Evolutionary conservation across 2,888 invertebrate genomes (phyloP).

Genomic region (Drosophila nr. fundita): DNA sequence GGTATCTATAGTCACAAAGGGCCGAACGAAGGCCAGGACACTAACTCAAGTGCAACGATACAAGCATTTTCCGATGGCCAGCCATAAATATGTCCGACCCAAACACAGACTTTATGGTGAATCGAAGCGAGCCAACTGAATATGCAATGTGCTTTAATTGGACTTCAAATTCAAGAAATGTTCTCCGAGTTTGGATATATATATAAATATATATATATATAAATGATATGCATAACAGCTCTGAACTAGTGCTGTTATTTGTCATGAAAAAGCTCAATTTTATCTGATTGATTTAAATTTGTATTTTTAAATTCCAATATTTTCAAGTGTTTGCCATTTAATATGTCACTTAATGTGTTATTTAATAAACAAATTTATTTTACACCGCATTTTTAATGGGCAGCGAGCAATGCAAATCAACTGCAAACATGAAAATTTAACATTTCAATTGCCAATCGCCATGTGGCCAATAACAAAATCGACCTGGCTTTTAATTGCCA

Average conservation of each 20-base stretch:
- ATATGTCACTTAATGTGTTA: neutral
- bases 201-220: neutral
- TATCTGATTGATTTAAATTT: neutral
- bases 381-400: neutral
- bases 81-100: constrained; percentile 31
- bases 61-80: constrained; percentile 37
- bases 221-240: neutral
- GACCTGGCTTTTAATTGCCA: constrained; percentile 7
- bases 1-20: constrained; percentile 15
- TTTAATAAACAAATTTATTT: neutral
- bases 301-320: neutral
- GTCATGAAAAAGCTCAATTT: neutral
- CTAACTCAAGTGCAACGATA: constrained; percentile 50
- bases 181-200: neutral
- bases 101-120: constrained; percentile 14
- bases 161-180: constrained; percentile 4
- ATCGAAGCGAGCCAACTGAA: constrained; percentile 12
- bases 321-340: neutral
- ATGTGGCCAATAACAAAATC: constrained; percentile 24
- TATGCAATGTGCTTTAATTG: constrained; percentile 7
- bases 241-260: neutral
- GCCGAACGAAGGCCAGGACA: constrained; percentile 35
- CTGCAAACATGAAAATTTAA: constrained; percentile 16
- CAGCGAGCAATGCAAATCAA: constrained; percentile 23
- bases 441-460: constrained; percentile 25